phyloP scores from a whole-genome alignment of 1,140 invertebrate species.

The Araneus ventricosus region DNA sequence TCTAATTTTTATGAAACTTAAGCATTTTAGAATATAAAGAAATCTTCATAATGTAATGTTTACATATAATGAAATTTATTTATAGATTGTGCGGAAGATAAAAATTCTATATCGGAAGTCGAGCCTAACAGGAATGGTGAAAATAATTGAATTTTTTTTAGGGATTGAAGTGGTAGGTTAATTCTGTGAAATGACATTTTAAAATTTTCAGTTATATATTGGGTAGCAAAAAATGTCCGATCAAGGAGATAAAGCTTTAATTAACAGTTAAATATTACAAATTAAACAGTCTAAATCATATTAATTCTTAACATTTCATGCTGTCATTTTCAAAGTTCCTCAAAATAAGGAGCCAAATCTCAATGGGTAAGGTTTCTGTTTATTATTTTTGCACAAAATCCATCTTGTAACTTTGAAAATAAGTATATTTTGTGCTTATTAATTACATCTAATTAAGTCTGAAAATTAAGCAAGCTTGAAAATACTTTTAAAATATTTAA shows the following conservation, averaged over 20 bases:
- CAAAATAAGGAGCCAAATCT: conserved; percentile 55
- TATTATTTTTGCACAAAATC: background rate
- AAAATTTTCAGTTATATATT: background rate
- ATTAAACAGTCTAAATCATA: conserved; percentile 38
- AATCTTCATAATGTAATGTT: too few relatives aligned
- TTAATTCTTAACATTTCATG: conserved; percentile 71
- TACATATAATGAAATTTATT: background rate
- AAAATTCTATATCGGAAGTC: background rate
- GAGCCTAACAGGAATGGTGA: background rate
- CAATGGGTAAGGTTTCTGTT: conserved; percentile 66
- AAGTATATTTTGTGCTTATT: background rate
- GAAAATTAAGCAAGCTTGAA: background rate
- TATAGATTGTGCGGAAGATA: background rate
- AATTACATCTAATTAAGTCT: background rate
- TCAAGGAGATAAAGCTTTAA: background rate
- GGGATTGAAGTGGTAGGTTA: conserved; percentile 3
- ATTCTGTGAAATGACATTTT: background rate
- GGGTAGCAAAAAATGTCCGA: background rate
- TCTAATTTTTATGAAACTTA: too few relatives aligned
- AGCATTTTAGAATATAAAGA: too few relatives aligned
- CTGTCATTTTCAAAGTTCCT: conserved; percentile 67
- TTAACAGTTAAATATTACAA: conserved; percentile 31
- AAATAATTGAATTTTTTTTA: background rate
- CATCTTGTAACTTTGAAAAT: background rate
- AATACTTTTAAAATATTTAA: too few relatives aligned